Evolutionary conservation across 2,113 vertebrate genomes (phyloP), one percentile per base, ranked within the genome.

Genomic region (Pteruthius melanotis): DNA sequence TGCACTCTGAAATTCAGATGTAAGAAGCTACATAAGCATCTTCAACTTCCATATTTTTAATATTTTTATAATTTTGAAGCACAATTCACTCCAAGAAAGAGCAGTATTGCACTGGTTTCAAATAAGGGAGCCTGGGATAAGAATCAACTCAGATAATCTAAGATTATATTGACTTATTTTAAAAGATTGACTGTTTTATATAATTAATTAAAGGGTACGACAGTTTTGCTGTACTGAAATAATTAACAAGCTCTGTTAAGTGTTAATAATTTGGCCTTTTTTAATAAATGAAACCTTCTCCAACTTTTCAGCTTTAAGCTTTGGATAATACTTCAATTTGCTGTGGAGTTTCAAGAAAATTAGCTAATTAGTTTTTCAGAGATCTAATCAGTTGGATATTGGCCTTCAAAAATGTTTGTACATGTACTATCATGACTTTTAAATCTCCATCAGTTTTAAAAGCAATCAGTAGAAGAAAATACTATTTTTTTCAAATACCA

Each of bases 291-390:
- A 83, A 94, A 89, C 45, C 20, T 84, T 65, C 49, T 35, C 54
- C 13, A 94, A 88, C 75, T 95, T 95, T 88, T 81, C 64, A 81
- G 52, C 39, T 76, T 86, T 88, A 93, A 94, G 64, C 82, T 31
- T 83, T 74, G 30, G 72, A 63, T 88, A 93, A 90, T 75, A 66
- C 42, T 95, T 95, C 77, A 84, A 79, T 93, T 93, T 96, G 39
- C 79, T 88, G 35, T 74, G 23, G 42, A 88, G 68, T 86, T 95
- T 92, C 64, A 95, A 88, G 70, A 91, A 96, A 93, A 88, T 75
- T 80, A 91, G 63, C 66, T 95, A 96, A 95, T 96, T 95, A 91
- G 75, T 49, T 80, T 96, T 93, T 66, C 85, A 83, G 75, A 90
- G 90, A 95, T 95, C 33, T 91, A 80, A 95, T 94, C 90, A 86